Percentiles rank a stretch among this genome's conserved stretches.
Evolutionary conservation across 2,797 vertebrate species (phyloP).

Genomic region (Lateolabrax maculatus): DNA sequence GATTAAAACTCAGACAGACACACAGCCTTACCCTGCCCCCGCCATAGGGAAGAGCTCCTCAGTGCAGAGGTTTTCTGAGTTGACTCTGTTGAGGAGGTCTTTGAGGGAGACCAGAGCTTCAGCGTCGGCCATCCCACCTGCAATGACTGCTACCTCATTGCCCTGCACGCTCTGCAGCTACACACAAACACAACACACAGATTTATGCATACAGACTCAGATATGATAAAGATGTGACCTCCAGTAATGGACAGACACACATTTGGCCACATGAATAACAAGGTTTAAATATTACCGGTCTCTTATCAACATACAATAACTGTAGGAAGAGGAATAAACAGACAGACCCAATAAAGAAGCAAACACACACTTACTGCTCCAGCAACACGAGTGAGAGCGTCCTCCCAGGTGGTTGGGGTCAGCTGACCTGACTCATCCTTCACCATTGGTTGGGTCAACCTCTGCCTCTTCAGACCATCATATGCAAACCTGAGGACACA

Average conservation of each 20-base stretch:
- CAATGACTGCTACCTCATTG: conserved; percentile 90
- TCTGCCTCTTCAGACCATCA: conserved; percentile 96
- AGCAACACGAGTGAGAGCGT: conserved; percentile 91
- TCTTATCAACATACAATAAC: not conserved
- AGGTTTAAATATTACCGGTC: not conserved
- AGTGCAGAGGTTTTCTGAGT: conserved; percentile 94
- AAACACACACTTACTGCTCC: conserved; percentile 89
- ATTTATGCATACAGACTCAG: not conserved
- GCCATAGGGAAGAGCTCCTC: conserved; percentile 95
- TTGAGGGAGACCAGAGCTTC: conserved; percentile 94
- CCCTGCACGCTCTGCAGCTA: conserved; percentile 91
- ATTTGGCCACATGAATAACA: not conserved
- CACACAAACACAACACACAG: conserved; percentile 45
- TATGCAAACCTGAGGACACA: conserved; percentile 90
- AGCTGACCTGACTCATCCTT: conserved; percentile 92
- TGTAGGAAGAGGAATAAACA: not conserved
- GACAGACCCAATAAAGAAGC: not conserved
- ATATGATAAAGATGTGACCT: too few species aligned
- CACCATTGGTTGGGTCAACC: conserved; percentile 94
- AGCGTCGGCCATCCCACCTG: conserved; percentile 95
- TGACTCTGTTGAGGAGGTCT: conserved; percentile 93
- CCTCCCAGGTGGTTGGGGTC: conserved; percentile 92
- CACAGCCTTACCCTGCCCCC: conserved; percentile 80
- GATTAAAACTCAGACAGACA: not conserved
- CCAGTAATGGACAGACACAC: not conserved